Base-by-base conservation (phyloP, 1,140 invertebrate genomes). In the Mamestra configurata region DNA sequence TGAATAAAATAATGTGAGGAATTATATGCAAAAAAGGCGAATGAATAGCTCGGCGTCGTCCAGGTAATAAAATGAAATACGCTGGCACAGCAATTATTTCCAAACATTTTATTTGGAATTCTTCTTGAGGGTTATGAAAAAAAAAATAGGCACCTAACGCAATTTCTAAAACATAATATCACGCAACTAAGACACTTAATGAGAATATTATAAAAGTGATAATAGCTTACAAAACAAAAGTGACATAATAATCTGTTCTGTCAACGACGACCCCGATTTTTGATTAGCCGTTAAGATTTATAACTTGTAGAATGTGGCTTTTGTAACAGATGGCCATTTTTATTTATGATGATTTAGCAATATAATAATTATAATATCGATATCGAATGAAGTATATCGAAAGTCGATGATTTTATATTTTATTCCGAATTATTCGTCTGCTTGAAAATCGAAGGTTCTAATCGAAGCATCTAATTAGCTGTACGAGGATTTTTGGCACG, bases 151-250 rank as follows among this genome's bases (percentile, higher is more conserved):
- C 8, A 37, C n/a, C 31, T 15, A 46, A 13, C 37, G 40, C 64
- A 68, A 71, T 46, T 71, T 27, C n/a, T 46, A 18, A 24, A 15
- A 68, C 40, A 68, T 27, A 24, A 68, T 24, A 24, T 68, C 64
- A 49, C 40, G 64, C 40, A 68, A 53, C 31, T 71, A 71, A 53
- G 68, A 31, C 46, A 71, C n/a, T 35, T 71, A 51, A 31, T 49
- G 6, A 53, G 3, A 31, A 31, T 55, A 3, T n/a, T n/a, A 31
- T 71, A 71, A 71, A 18, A 31, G 22, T 51, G 24, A 71, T 51
- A 35, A 53, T 71, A 4, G 5, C 64, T 71, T 71, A 71, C 46
- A 71, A 71, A 71, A 53, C 15, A 35, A 31, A n/a, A 53, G 8
- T 53, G 68, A 71, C 13, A 71, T 71, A 71, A 71, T 53, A 43